Evolutionary conservation across 1,140 invertebrate species (phyloP).

Genomic region (Euwallacea similis): DNA sequence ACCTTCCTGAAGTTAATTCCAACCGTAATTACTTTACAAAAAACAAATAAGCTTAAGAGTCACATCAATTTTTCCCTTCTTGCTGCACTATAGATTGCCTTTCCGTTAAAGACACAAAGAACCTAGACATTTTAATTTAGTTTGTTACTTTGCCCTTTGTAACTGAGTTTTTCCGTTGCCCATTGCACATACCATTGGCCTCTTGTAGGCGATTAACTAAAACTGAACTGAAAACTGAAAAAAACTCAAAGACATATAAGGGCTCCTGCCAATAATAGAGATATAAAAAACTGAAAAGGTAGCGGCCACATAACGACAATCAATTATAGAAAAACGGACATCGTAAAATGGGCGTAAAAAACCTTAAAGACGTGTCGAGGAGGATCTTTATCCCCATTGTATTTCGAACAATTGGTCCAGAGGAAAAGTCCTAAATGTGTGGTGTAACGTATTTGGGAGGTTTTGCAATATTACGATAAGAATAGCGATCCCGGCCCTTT

Average conservation of each 20-base stretch:
- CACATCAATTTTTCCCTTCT: slow-evolving; percentile 26
- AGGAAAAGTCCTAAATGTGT: slow-evolving; percentile 37
- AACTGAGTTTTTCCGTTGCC: too few species aligned
- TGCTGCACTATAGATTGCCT: slow-evolving; percentile 19
- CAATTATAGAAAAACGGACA: slow-evolving; percentile 37
- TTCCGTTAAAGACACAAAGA: slow-evolving; percentile 3
- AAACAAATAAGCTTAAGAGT: slow-evolving; percentile 26
- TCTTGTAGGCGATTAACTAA: too few species aligned
- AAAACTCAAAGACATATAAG: too few species aligned
- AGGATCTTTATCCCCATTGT: slow-evolving; percentile 35
- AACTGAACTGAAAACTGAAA: too few species aligned
- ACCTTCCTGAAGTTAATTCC: slow-evolving; percentile 12
- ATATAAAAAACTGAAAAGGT: slow-evolving; percentile 24
- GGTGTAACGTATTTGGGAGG: slow-evolving; percentile 30
- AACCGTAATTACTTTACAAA: slow-evolving; percentile 22
- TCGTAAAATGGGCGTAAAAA: slow-evolving; percentile 36
- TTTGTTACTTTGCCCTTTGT: too few species aligned
- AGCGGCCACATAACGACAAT: slow-evolving; percentile 30
- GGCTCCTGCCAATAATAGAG: not conserved
- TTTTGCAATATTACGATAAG: slow-evolving; percentile 23
- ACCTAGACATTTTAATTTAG: slow-evolving; percentile 14
- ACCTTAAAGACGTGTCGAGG: slow-evolving; percentile 31
- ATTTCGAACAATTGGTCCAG: slow-evolving; percentile 35
- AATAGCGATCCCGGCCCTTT: not conserved
- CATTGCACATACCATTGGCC: too few species aligned